A percentile compares a stretch with the other conserved stretches of the same genome.
phyloP scores from a whole-genome alignment of 2,888 invertebrate genomes.

The Caenorhabditis imperialis region DNA sequence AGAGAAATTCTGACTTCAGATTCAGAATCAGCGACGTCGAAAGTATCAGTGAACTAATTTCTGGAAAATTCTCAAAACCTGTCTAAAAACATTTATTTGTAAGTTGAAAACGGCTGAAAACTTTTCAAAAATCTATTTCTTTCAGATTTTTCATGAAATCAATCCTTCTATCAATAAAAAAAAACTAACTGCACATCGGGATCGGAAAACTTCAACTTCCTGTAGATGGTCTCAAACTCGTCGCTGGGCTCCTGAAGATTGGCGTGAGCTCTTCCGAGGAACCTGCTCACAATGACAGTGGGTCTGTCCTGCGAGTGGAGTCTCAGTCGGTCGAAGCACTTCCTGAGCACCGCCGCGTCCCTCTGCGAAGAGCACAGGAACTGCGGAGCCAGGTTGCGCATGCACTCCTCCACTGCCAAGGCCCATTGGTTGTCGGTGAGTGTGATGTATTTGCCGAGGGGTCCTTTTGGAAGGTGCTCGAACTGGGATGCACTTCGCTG shows the following conservation, averaged over 20 bases:
- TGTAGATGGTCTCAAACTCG: slow-evolving; percentile 18
- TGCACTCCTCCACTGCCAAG: slow-evolving; percentile 60
- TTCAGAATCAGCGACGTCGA: no score
- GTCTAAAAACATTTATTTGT: no score
- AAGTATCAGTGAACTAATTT: no score
- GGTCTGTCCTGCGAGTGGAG: slow-evolving; percentile 23
- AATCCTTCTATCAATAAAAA: background rate
- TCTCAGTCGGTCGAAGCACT: slow-evolving; percentile 22
- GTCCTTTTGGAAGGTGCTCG: slow-evolving; percentile 66
- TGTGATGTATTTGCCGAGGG: slow-evolving; percentile 67
- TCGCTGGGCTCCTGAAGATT: slow-evolving; percentile 31
- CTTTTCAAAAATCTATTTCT: no score
- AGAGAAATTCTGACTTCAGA: no score
- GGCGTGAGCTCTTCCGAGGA: slow-evolving; percentile 15
- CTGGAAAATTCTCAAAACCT: no score
- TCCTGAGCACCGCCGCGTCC: slow-evolving; percentile 38
- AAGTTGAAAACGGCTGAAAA: no score
- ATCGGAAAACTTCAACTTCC: slow-evolving; percentile 35
- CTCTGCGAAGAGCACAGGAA: slow-evolving; percentile 43
- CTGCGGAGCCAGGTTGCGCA: slow-evolving; percentile 20
- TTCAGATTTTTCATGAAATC: no score
- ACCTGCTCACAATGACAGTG: slow-evolving; percentile 23
- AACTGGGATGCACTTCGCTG: slow-evolving; percentile 48
- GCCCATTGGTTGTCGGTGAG: slow-evolving; percentile 67
- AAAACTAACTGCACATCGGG: slow-evolving; percentile 46